A percentile compares a stretch with the other conserved stretches of the same genome.
These are phyloP conservation scores for Hololepta plana DNA, from an alignment of 2,888 invertebrate species.

Conservation along the genomic window DNA sequence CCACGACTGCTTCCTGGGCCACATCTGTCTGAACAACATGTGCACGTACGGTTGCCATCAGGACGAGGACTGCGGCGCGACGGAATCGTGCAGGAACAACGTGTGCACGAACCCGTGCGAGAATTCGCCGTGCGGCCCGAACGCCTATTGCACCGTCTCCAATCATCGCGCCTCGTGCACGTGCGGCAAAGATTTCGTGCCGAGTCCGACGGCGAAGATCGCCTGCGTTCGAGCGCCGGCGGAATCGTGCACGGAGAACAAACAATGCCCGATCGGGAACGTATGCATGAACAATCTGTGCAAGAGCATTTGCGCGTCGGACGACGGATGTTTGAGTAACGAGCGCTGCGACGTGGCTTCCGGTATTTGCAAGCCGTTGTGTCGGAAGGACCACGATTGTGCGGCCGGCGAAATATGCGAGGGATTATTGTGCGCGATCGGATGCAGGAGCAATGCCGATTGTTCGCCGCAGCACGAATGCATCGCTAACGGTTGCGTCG, in stretches of 20 bases:
- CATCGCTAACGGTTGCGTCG: slow-evolving; percentile 55
- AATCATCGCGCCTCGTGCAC: slow-evolving; percentile 69
- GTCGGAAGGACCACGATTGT: slow-evolving; percentile 72
- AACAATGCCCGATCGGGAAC: slow-evolving; percentile 53
- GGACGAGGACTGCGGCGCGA: slow-evolving; percentile 74
- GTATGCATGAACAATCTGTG: slow-evolving; percentile 54
- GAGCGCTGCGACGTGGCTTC: slow-evolving; percentile 49
- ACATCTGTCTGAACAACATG: slow-evolving; percentile 72
- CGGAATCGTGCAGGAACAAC: slow-evolving; percentile 65
- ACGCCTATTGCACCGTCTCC: slow-evolving; percentile 60
- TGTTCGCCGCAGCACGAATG: slow-evolving; percentile 60
- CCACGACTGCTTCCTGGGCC: slow-evolving; percentile 82
- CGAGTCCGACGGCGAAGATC: slow-evolving; percentile 74
- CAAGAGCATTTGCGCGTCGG: slow-evolving; percentile 58
- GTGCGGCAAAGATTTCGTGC: slow-evolving; percentile 60
- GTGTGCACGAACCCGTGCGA: slow-evolving; percentile 63
- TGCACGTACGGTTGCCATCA: slow-evolving; percentile 73
- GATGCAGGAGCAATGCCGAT: slow-evolving; percentile 64
- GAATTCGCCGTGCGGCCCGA: slow-evolving; percentile 68
- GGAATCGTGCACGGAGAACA: slow-evolving; percentile 53
- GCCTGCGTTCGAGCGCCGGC: slow-evolving; percentile 73
- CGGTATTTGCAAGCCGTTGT: slow-evolving; percentile 73
- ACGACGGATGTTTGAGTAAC: slow-evolving; percentile 61
- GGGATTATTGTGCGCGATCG: slow-evolving; percentile 56
- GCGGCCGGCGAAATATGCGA: slow-evolving; percentile 75